Evolutionary conservation across 2,888 invertebrate species (phyloP).

Genomic region (Drosophila pullipes): DNA sequence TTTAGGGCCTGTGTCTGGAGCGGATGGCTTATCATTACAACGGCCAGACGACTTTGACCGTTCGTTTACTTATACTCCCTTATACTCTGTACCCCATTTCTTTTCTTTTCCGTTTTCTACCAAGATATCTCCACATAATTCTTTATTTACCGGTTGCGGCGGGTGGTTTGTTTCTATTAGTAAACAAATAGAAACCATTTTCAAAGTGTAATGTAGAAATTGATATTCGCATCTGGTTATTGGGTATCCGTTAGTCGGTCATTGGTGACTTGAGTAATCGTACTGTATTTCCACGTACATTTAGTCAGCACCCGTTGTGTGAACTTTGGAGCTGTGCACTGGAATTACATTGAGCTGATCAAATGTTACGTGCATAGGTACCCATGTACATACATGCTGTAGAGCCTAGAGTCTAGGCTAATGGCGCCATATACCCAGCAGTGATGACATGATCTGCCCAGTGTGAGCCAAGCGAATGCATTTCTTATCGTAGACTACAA

Average conservation of each 20-base stretch:
- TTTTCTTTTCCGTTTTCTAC: background rate
- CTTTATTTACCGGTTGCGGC: background rate
- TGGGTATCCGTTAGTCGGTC: conserved; percentile 3
- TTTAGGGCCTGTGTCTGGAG: conserved; percentile 19
- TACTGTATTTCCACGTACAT: conserved; percentile 13
- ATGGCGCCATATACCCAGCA: conserved; percentile 6
- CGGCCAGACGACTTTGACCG: background rate
- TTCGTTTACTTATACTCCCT: background rate
- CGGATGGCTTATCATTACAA: conserved; percentile 27
- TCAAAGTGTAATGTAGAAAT: background rate
- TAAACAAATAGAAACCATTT: background rate
- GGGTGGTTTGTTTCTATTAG: background rate
- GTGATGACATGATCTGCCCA: conserved; percentile 40
- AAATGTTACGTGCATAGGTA: conserved; percentile 38
- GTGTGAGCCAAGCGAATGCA: conserved; percentile 20
- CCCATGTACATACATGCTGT: background rate
- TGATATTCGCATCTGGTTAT: background rate
- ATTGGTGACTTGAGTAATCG: background rate
- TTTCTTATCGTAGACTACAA: conserved; percentile 35
- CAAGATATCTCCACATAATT: background rate
- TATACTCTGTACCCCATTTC: background rate
- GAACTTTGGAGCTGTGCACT: conserved; percentile 43
- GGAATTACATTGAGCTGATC: conserved; percentile 36
- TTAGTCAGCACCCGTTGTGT: conserved; percentile 38
- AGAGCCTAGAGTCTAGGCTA: background rate